Percentiles rank a stretch among this genome's conserved stretches.
Evolutionary conservation across 2,797 vertebrate species (phyloP).

Genomic region (Siniperca scherzeri): DNA sequence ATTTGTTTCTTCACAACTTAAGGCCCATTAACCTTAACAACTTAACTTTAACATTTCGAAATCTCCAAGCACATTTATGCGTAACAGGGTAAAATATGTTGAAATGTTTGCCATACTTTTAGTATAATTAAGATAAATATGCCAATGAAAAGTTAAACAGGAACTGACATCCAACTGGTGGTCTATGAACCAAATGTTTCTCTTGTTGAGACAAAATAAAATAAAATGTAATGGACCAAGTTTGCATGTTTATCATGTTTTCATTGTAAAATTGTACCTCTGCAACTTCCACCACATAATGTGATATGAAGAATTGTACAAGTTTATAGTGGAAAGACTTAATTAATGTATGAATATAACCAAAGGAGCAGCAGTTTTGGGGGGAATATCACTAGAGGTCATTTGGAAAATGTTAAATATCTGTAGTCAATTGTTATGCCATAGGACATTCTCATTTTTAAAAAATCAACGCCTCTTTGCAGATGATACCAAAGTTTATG

Average conservation of each 20-base stretch:
- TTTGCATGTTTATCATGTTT: conserved; percentile 1
- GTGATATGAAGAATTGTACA: background rate
- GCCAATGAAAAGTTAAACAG: background rate
- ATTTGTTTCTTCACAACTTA: conserved; percentile 30
- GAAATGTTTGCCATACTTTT: conserved; percentile 41
- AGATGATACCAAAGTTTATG: background rate
- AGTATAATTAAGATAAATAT: conserved; percentile 10
- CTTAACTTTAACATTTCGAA: conserved; percentile 6
- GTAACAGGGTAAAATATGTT: background rate
- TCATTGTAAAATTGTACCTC: conserved; percentile 4
- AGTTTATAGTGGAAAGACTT: conserved; percentile 12
- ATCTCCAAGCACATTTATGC: conserved; percentile 8
- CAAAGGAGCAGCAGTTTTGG: background rate
- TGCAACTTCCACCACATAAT: conserved; percentile 7
- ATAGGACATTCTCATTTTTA: background rate
- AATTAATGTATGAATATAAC: conserved; percentile 3
- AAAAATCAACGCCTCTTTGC: conserved; percentile 18
- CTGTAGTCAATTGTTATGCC: conserved; percentile 2
- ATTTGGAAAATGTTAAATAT: conserved; percentile 14
- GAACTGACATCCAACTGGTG: background rate
- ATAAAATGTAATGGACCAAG: background rate
- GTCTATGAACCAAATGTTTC: background rate
- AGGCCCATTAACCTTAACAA: background rate
- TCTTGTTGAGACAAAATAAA: background rate
- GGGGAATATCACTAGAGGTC: background rate